These are phyloP conservation scores for Liopterus haemorrhoidalis DNA, from an alignment of 2,888 invertebrate species.

Conservation along the genomic window DNA sequence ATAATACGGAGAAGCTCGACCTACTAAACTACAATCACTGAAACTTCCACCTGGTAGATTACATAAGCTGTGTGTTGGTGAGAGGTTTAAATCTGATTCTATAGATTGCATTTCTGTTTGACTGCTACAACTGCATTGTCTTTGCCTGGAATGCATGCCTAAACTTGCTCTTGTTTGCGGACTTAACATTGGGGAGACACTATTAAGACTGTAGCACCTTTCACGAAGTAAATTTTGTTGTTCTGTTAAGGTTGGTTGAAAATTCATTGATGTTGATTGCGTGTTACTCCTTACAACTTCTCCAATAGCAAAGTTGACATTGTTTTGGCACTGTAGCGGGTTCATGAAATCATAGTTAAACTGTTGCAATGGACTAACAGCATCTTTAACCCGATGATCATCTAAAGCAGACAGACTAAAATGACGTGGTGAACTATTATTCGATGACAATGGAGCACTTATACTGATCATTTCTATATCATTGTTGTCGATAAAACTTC, in stretches of 20 bases:
- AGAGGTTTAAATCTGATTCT: constrained; percentile 49
- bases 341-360: constrained; percentile 19
- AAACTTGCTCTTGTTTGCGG: constrained; percentile 59
- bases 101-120: constrained; percentile 65
- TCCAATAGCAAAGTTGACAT: constrained; percentile 63
- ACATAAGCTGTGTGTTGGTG: constrained; percentile 48
- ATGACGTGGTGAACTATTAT: constrained; percentile 58
- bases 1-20: constrained; percentile 51
- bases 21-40: constrained; percentile 53
- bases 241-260: constrained; percentile 33
- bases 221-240: constrained; percentile 41
- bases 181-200: constrained; percentile 48
- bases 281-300: constrained; percentile 58
- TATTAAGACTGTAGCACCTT: constrained; percentile 59
- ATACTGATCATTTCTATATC: constrained; percentile 34
- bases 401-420: constrained; percentile 65
- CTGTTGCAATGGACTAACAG: constrained; percentile 10
- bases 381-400: constrained; percentile 37
- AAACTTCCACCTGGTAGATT: constrained; percentile 48
- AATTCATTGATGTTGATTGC: too few species aligned
- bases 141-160: constrained; percentile 52
- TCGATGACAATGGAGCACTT: constrained; percentile 45
- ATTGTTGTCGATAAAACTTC: constrained; percentile 17
- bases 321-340: constrained; percentile 38
- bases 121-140: constrained; percentile 65